Base-by-base conservation (phyloP, 2,797 vertebrate genomes). In the Hoplostethus mediterraneus region DNA sequence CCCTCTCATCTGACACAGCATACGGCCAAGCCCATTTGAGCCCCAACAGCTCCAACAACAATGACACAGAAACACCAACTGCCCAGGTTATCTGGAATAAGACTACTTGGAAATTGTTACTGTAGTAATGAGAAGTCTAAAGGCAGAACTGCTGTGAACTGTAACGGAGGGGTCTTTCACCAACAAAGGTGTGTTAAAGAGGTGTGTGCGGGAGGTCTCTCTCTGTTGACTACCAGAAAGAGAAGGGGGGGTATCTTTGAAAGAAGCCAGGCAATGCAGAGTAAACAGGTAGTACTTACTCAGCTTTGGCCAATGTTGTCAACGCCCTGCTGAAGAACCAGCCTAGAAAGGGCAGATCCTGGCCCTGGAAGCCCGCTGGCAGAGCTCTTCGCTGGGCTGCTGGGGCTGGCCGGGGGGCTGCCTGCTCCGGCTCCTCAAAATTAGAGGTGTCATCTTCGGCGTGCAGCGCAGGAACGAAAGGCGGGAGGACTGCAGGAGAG, bases 401-500 rank as follows among this genome's bases (percentile, higher is more conserved):
- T 94, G 96, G 93, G 90, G 95, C 93, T 94, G 94, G 93, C 87
- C 91, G 80, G 94, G 94, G 93, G 88, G 93, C 95, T 95, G 96
- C 96, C 96, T 96, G 95, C 95, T 97, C 97, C 88, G 95, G 96
- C 95, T 98, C 98, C 96, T 99, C 97, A 92, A 99, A 99, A 99
- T 99, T 98, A 93, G 97, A 99, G 95, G 96, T 97, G 96, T 99
- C 98, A 99, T 99, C 98, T 84, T 99, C 97, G 88, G 96, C 95
- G 80, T 95, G 95, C 92, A 99, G 95, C 69, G 96, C 95, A 92
- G 98, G 98, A 95, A 99, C 96, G 93, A 99, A 99, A 89, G 97
- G 98, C 89, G 98, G 98, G 94, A 97, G 96, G 93, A 95, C 98
- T 99, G 95, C 81, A 82, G 86, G 82, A 86, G 78, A 80, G 64